Evolutionary conservation across 2,113 vertebrate species (phyloP).

Genomic region (Todiramphus chloris): DNA sequence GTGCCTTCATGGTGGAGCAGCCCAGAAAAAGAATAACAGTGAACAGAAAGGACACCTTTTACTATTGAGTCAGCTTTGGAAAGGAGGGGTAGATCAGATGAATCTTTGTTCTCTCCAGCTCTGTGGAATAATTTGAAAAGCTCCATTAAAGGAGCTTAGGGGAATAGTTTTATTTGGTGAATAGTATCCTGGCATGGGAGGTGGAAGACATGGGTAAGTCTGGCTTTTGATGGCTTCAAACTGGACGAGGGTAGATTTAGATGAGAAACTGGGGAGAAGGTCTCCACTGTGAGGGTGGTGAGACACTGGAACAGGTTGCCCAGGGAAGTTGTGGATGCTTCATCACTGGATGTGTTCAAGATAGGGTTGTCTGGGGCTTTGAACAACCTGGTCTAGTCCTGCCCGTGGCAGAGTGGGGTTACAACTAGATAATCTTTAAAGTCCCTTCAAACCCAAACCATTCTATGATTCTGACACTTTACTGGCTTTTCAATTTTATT

Average conservation of each 20-base stretch:
- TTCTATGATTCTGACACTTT: not conserved
- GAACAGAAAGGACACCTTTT: not conserved
- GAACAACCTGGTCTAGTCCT: too few relatives aligned
- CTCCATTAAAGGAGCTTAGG: not conserved
- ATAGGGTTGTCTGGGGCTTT: too few relatives aligned
- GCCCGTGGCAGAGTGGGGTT: too few relatives aligned
- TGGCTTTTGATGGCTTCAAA: too few relatives aligned
- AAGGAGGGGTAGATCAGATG: not conserved
- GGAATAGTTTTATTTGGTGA: not conserved
- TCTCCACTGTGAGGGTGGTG: too few relatives aligned
- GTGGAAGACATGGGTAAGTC: not conserved
- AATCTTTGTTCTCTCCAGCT: not conserved
- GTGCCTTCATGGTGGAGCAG: not conserved
- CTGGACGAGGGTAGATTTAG: too few relatives aligned
- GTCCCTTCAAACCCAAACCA: too few relatives aligned
- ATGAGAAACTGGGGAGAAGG: too few relatives aligned
- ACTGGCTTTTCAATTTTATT: not conserved
- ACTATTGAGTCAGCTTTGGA: not conserved
- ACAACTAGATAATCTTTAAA: too few relatives aligned
- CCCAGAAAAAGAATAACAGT: not conserved
- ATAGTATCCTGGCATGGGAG: not conserved
- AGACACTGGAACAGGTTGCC: too few relatives aligned
- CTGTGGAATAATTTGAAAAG: not conserved
- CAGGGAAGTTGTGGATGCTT: too few relatives aligned
- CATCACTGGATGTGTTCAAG: too few relatives aligned